Evolutionary conservation across 2,113 vertebrate genomes (phyloP).

Genomic region (Nesospiza acunhae): DNA sequence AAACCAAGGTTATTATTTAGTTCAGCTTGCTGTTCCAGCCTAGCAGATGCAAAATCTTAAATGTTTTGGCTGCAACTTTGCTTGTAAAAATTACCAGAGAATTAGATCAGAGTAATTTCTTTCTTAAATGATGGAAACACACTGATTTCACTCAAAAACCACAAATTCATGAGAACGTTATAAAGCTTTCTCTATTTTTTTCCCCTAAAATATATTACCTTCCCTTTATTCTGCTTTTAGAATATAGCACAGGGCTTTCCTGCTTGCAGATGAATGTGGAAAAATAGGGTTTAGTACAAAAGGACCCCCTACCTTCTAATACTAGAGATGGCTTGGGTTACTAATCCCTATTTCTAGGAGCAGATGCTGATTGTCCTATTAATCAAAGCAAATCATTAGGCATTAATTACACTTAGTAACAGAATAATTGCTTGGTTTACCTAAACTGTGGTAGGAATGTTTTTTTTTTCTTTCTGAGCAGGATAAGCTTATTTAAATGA

Average conservation of each 20-base stretch:
- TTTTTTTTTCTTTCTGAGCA: slow-evolving; percentile 24
- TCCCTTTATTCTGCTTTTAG: neutral
- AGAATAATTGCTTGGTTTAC: slow-evolving; percentile 74
- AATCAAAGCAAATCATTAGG: slow-evolving; percentile 75
- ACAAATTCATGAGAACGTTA: neutral
- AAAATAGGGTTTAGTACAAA: slow-evolving; percentile 74
- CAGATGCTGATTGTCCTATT: slow-evolving; percentile 80
- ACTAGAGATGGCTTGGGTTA: slow-evolving; percentile 78
- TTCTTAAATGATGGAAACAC: neutral
- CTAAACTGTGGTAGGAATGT: slow-evolving; percentile 61
- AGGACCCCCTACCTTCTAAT: slow-evolving; percentile 67
- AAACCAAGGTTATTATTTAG: neutral
- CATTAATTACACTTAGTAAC: slow-evolving; percentile 70
- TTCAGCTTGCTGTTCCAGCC: neutral
- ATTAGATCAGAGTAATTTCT: neutral
- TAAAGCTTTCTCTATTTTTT: neutral
- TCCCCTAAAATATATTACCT: neutral
- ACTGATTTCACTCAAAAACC: neutral
- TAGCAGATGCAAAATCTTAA: neutral
- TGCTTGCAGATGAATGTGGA: slow-evolving; percentile 47
- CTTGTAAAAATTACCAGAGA: neutral
- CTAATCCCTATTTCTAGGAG: slow-evolving; percentile 73
- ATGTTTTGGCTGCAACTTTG: neutral
- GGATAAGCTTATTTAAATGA: slow-evolving; percentile 61
- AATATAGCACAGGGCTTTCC: neutral